A percentile compares a stretch with the other conserved stretches of the same genome.
Evolutionary conservation across 2,888 invertebrate genomes (phyloP).

Genomic region (Gonocerus acuteangulatus): DNA sequence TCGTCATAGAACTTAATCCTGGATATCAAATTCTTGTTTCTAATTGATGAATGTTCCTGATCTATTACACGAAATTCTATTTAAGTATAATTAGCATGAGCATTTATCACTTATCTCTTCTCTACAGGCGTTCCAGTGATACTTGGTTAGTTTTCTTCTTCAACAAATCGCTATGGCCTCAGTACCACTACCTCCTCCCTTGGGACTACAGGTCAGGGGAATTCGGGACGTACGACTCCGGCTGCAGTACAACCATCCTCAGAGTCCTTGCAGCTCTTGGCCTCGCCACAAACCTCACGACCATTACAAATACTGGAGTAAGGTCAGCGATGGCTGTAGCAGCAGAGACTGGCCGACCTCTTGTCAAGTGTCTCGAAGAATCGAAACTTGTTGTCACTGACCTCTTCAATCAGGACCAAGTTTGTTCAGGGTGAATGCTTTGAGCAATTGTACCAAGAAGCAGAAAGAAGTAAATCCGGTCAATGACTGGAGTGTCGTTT

Average conservation of each 20-base stretch:
- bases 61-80: too few species aligned
- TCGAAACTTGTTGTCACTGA: conserved; percentile 22
- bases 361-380: conserved; percentile 53
- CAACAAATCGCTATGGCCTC: conserved; percentile 68
- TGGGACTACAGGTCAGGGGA: conserved; percentile 78
- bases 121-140: conserved; percentile 58
- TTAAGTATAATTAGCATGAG: too few species aligned
- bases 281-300: conserved; percentile 55
- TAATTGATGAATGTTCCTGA: too few species aligned
- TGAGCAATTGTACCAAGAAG: not conserved
- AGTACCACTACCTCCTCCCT: conserved; percentile 70
- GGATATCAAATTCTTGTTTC: too few species aligned
- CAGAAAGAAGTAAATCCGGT: too few species aligned
- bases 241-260: conserved; percentile 59
- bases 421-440: not conserved
- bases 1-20: too few species aligned
- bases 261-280: conserved; percentile 63
- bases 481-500: too few species aligned
- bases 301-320: conserved; percentile 55
- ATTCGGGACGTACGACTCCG: conserved; percentile 63
- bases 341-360: conserved; percentile 50
- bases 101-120: too few species aligned
- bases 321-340: conserved; percentile 56
- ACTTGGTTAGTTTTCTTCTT: conserved; percentile 68
- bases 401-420: conserved; percentile 13